Conservation (phyloP, 2,113 vertebrate species). For the Pycnonotus jocosus region DNA sequence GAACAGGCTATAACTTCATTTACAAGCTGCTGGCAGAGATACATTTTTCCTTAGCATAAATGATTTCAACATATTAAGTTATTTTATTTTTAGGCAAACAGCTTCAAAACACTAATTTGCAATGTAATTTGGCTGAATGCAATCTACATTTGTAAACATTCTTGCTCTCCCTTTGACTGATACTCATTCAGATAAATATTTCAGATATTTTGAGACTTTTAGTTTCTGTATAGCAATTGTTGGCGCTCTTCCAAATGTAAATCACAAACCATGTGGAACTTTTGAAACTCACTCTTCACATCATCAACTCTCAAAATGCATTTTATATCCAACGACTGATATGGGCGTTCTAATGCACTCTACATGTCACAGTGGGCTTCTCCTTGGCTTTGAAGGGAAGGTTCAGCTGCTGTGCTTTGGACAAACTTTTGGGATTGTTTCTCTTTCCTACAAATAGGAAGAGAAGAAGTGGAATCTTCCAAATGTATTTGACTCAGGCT, state of each 20-base stretch:
- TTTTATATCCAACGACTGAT: background rate
- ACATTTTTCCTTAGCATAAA: slow-evolving; percentile 13
- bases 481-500: background rate
- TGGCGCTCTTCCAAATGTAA: background rate
- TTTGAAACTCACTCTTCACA: background rate
- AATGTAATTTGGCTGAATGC: slow-evolving; percentile 6
- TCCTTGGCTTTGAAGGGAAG: background rate
- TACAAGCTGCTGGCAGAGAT: background rate
- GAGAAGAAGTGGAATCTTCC: background rate
- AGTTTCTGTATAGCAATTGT: background rate
- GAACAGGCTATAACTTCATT: slow-evolving; percentile 19
- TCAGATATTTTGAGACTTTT: background rate
- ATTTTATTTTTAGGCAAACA: slow-evolving; percentile 29
- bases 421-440: background rate
- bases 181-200: background rate
- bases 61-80: background rate
- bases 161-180: slow-evolving; percentile 13
- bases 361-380: background rate
- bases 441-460: background rate
- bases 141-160: background rate
- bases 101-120: slow-evolving; percentile 46
- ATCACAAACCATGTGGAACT: background rate
- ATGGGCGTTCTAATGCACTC: rapidly evolving
- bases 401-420: background rate
- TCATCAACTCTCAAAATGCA: background rate